Evolutionary conservation across 2,797 vertebrate species (phyloP).

Genomic region (Pantherophis vulpinus): DNA sequence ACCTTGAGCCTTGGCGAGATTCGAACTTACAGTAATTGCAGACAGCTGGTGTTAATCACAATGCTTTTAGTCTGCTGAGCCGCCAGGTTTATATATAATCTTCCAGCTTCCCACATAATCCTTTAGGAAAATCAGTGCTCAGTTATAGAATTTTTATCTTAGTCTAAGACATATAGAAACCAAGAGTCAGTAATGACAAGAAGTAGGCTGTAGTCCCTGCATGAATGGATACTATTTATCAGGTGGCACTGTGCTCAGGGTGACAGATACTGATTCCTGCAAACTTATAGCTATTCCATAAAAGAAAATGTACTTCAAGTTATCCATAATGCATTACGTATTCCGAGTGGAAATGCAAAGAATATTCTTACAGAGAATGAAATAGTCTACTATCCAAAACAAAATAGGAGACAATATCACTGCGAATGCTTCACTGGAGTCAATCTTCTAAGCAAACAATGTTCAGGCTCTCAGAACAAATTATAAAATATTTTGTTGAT

Average conservation of each 20-base stretch:
- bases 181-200: background rate
- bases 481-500: background rate
- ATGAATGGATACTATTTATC: conserved; percentile 21
- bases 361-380: background rate
- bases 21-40: no score
- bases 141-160: background rate
- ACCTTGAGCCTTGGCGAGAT: no score
- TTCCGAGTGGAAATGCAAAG: background rate
- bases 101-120: background rate
- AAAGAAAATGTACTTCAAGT: conserved; percentile 4
- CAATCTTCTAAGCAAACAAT: background rate
- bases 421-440: background rate
- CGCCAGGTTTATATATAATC: background rate
- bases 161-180: background rate
- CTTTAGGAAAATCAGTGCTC: background rate
- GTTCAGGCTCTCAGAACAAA: background rate
- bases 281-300: background rate
- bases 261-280: background rate
- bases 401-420: background rate
- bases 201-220: background rate
- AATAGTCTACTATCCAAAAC: background rate
- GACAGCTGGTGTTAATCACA: no score
- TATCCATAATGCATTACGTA: conserved; percentile 7
- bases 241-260: conserved; percentile 1
- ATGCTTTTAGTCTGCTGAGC: no score